phyloP scores from a whole-genome alignment of 2,888 invertebrate species.

The Schizotus pectinicornis region DNA sequence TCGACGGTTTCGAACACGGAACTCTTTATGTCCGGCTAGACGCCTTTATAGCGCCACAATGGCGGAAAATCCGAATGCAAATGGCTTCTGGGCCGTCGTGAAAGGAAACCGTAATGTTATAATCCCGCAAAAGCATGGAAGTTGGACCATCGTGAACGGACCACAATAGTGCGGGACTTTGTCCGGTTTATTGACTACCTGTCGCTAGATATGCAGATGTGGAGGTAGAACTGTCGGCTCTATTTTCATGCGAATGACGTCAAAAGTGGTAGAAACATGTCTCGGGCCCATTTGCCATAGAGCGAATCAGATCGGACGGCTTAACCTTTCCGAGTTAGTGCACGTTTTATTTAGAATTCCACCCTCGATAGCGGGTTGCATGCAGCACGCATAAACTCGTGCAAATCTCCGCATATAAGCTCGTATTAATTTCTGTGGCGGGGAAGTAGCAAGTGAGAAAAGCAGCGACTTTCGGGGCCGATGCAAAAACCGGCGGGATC shows the following conservation, averaged over 20 bases:
- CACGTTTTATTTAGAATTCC: slow-evolving; percentile 31
- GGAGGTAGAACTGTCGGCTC: slow-evolving; percentile 1
- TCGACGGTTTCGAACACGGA: slow-evolving; percentile 13
- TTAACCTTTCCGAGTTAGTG: slow-evolving; percentile 26
- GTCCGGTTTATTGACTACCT: slow-evolving; percentile 26
- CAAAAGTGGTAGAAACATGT: slow-evolving; percentile 25
- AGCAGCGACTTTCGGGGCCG: not conserved
- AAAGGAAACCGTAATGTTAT: slow-evolving; percentile 27
- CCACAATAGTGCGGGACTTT: slow-evolving; percentile 6
- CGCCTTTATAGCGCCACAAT: slow-evolving; percentile 14
- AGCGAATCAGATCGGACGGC: slow-evolving; percentile 21
- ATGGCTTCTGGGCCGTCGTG: slow-evolving; percentile 16
- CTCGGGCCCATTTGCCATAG: slow-evolving; percentile 22
- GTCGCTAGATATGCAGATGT: slow-evolving; percentile 21
- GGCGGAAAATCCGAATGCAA: slow-evolving; percentile 14
- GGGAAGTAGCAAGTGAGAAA: slow-evolving; percentile 4
- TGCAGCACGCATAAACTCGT: slow-evolving; percentile 30
- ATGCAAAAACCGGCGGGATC: slow-evolving; percentile 13
- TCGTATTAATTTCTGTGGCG: slow-evolving; percentile 20
- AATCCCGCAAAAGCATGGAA: slow-evolving; percentile 18
- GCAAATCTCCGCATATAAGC: slow-evolving; percentile 28
- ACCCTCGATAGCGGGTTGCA: slow-evolving; percentile 27
- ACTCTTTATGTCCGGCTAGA: slow-evolving; percentile 5
- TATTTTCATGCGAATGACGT: slow-evolving; percentile 26
- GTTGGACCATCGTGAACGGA: slow-evolving; percentile 10